phyloP scores from a whole-genome alignment of 2,888 invertebrate genomes.

The Eumerus sabulonum region DNA sequence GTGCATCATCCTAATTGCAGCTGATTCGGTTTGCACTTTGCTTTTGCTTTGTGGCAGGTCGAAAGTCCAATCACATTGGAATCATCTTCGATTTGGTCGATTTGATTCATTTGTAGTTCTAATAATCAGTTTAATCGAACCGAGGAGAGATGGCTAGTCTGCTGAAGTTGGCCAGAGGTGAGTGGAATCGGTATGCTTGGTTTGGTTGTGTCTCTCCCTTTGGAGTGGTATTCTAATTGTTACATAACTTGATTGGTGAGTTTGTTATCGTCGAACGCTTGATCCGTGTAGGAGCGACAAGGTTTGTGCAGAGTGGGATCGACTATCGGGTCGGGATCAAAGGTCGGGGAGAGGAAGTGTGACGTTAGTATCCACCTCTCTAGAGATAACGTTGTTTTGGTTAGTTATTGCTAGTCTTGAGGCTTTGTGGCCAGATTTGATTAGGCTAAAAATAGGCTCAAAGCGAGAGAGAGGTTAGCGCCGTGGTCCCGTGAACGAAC shows the following conservation, averaged over 20 bases:
- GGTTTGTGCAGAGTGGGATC: neutral
- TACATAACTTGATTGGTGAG: conserved; percentile 40
- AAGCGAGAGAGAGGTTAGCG: too few species aligned
- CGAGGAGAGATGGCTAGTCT: conserved; percentile 55
- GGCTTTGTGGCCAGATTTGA: too few species aligned
- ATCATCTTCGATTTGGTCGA: conserved; percentile 29
- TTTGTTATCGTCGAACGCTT: conserved; percentile 46
- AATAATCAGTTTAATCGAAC: conserved; percentile 7
- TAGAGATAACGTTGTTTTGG: too few species aligned
- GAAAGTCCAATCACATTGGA: conserved; percentile 73
- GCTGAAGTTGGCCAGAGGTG: conserved; percentile 65
- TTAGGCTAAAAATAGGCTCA: too few species aligned
- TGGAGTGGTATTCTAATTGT: conserved; percentile 6
- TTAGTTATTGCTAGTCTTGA: too few species aligned
- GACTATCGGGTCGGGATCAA: neutral
- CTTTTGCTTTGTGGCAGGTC: conserved; percentile 61
- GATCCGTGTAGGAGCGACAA: conserved; percentile 2
- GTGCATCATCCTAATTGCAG: too few species aligned
- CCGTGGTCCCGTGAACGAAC: too few species aligned
- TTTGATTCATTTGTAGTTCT: conserved; percentile 1
- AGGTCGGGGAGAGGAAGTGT: neutral
- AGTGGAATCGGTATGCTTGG: conserved; percentile 26
- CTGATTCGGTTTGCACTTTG: neutral
- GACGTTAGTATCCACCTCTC: too few species aligned
- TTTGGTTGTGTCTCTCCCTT: neutral